A percentile compares a stretch with the other conserved stretches of the same genome.
Conservation (phyloP, 2,888 invertebrate species). For the Pheosia gnoma region DNA sequence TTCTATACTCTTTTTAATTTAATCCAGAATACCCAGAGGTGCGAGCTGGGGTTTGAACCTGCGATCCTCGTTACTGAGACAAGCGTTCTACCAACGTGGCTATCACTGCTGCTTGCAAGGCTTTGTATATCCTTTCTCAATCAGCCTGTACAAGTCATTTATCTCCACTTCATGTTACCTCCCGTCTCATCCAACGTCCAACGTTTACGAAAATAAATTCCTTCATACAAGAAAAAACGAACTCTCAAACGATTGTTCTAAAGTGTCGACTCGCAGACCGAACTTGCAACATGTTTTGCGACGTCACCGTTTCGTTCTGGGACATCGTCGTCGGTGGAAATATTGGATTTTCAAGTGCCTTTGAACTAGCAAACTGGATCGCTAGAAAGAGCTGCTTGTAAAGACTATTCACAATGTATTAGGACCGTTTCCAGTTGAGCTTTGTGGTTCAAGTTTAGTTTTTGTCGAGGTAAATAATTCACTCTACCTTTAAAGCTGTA, state of each 20-base stretch:
- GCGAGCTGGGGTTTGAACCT: too few relatives aligned
- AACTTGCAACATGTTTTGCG: slow-evolving; percentile 7
- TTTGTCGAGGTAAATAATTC: too few relatives aligned
- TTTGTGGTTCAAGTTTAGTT: neutral
- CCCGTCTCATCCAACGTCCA: neutral
- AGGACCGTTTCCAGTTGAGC: neutral
- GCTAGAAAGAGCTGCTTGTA: neutral
- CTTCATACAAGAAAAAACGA: neutral
- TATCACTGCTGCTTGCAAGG: neutral
- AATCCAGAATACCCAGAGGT: too few relatives aligned
- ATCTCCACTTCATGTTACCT: too few relatives aligned
- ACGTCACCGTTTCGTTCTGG: slow-evolving; percentile 12
- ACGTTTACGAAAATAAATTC: neutral
- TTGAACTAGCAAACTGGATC: slow-evolving; percentile 16
- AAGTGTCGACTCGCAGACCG: neutral
- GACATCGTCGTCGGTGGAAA: slow-evolving; percentile 16
- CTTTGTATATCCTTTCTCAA: too few relatives aligned
- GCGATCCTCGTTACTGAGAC: too few relatives aligned
- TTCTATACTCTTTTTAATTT: too few relatives aligned
- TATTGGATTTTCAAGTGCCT: slow-evolving; percentile 31
- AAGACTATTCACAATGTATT: neutral
- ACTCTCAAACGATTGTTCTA: neutral
- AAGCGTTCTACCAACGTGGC: neutral
- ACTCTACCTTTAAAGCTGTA: too few relatives aligned
- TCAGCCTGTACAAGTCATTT: too few relatives aligned